Evolutionary conservation across 2,888 invertebrate genomes (phyloP).

Genomic region (Drosophila cyrtoloma): DNA sequence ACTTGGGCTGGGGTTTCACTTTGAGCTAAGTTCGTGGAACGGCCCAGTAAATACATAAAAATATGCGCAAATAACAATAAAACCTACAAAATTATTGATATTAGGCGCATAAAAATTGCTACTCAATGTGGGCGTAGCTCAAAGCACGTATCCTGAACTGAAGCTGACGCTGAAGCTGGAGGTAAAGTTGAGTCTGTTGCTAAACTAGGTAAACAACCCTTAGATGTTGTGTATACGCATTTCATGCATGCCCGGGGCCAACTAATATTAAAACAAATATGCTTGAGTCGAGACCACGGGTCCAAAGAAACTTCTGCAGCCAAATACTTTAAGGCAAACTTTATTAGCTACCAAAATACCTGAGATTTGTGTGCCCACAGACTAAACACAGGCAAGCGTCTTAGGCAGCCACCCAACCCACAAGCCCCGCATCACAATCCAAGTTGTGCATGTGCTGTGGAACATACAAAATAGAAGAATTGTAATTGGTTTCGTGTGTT

Average conservation of each 20-base stretch:
- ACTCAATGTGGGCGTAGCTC: constrained; percentile 60
- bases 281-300: constrained; percentile 31
- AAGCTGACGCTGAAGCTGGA: constrained; percentile 19
- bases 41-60: constrained; percentile 70
- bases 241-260: constrained; percentile 53
- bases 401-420: constrained; percentile 7
- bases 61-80: constrained; percentile 80
- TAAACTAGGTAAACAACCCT: constrained; percentile 67
- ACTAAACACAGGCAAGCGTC: constrained; percentile 30
- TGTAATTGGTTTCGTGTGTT: constrained; percentile 78
- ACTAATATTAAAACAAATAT: constrained; percentile 78
- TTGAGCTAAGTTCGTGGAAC: constrained; percentile 4
- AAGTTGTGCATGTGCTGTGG: constrained; percentile 27
- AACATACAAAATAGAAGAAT: constrained; percentile 52
- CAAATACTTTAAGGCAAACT: constrained; percentile 79
- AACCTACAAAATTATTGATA: constrained; percentile 79
- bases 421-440: background rate
- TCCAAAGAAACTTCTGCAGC: constrained; percentile 43
- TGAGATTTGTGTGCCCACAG: constrained; percentile 68
- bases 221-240: constrained; percentile 43
- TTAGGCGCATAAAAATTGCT: constrained; percentile 69
- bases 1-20: constrained; percentile 5
- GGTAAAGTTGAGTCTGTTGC: constrained; percentile 16
- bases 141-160: constrained; percentile 26
- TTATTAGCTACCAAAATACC: constrained; percentile 77